Evolutionary conservation across 1,140 invertebrate species (phyloP).

Genomic region (Diorhabda carinulata): DNA sequence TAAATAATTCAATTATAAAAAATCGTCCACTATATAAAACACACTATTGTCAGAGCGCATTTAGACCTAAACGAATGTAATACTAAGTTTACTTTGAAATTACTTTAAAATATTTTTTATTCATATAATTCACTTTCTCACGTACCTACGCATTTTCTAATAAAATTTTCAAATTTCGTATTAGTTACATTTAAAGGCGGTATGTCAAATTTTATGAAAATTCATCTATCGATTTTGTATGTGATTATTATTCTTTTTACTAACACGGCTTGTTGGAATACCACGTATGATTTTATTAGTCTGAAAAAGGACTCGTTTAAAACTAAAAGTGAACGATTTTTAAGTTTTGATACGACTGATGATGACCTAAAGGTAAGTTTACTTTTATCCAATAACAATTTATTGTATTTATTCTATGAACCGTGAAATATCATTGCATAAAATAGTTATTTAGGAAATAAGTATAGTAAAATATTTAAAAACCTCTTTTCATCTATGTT

Average conservation of each 20-base stretch:
- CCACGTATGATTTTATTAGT: neutral
- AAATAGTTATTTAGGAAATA: no score
- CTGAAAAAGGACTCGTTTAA: neutral
- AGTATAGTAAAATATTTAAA: no score
- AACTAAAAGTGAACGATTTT: neutral
- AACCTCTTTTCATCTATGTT: no score
- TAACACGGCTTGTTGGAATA: neutral
- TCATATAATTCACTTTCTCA: neutral
- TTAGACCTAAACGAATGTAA: neutral
- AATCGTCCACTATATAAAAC: neutral
- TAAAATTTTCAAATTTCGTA: neutral
- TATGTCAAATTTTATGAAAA: neutral
- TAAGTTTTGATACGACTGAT: neutral
- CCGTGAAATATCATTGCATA: no score
- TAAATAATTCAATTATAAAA: neutral
- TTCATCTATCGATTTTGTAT: neutral
- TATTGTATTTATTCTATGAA: no score
- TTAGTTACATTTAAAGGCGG: neutral
- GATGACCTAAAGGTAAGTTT: neutral
- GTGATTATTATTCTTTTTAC: neutral
- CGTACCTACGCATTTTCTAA: neutral
- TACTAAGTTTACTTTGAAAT: neutral
- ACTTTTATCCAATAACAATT: no score
- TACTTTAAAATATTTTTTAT: neutral
- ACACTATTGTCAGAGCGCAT: neutral